Percentiles rank a stretch among this genome's conserved stretches.
Evolutionary conservation across 2,797 vertebrate genomes (phyloP).

Genomic region (Loriculus beryllinus): DNA sequence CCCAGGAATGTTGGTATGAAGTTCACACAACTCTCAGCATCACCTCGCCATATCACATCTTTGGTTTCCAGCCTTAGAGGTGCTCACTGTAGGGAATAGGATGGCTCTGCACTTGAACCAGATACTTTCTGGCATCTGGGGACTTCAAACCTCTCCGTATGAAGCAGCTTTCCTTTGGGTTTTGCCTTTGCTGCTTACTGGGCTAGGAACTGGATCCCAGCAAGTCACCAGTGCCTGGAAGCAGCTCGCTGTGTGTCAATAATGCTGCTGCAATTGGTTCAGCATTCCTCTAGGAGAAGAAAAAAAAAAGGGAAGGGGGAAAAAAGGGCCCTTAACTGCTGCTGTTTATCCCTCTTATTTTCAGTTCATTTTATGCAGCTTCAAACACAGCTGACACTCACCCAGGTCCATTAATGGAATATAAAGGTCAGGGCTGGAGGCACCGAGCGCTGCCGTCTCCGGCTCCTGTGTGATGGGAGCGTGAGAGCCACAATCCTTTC

Average conservation of each 20-base stretch:
- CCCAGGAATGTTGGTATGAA: background rate
- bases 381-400: conserved; percentile 51
- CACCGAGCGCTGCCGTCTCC: background rate
- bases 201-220: background rate
- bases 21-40: background rate
- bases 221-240: background rate
- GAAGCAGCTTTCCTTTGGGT: background rate
- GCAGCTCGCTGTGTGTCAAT: background rate
- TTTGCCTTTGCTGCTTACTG: background rate
- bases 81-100: fast-evolving
- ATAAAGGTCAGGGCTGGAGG: conserved; percentile 71
- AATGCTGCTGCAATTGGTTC: background rate
- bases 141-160: fast-evolving
- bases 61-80: background rate
- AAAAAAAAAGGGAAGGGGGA: background rate
- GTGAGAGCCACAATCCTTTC: background rate
- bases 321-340: conserved; percentile 28
- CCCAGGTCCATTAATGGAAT: conserved; percentile 65
- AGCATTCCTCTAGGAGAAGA: background rate
- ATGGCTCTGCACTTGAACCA: background rate
- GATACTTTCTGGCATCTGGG: background rate
- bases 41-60: fast-evolving
- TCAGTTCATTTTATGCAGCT: conserved; percentile 61
- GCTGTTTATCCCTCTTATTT: conserved; percentile 66
- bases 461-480: background rate